Conservation (phyloP, 2,113 vertebrate genomes). For the Spilogale gracilis region DNA sequence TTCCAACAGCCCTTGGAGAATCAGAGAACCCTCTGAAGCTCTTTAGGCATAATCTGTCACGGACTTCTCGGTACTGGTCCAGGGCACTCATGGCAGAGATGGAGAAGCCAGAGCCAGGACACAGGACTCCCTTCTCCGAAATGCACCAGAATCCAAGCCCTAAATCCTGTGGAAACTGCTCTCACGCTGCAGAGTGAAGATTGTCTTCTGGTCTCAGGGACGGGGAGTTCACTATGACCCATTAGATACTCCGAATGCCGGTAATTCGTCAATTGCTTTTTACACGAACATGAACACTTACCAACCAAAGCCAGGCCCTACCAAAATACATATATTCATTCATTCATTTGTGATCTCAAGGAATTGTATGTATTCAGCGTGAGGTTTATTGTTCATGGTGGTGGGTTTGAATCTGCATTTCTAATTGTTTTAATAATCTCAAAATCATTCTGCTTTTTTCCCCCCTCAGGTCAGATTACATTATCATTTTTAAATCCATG, state of each 20-base stretch:
- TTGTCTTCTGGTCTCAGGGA: neutral
- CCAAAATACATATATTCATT: neutral
- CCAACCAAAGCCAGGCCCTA: neutral
- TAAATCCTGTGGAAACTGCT: neutral
- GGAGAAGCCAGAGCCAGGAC: no score
- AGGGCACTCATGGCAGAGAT: neutral
- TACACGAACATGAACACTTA: neutral
- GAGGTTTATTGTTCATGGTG: neutral
- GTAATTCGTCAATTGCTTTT: neutral
- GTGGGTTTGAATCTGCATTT: neutral
- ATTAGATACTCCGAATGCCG: neutral
- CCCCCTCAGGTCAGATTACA: neutral
- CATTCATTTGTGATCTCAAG: neutral
- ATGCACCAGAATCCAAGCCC: neutral
- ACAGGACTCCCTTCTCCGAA: neutral
- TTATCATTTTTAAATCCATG: neutral
- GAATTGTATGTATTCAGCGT: neutral
- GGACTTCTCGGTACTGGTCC: no score
- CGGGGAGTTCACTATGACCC: neutral
- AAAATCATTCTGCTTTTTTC: neutral
- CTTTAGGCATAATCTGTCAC: no score
- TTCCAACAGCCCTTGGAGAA: neutral
- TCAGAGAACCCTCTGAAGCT: neutral
- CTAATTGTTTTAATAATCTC: neutral
- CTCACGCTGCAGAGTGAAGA: rapidly evolving